Base-by-base conservation (phyloP, 2,888 invertebrate genomes). In the Masnerella sp. region DNA sequence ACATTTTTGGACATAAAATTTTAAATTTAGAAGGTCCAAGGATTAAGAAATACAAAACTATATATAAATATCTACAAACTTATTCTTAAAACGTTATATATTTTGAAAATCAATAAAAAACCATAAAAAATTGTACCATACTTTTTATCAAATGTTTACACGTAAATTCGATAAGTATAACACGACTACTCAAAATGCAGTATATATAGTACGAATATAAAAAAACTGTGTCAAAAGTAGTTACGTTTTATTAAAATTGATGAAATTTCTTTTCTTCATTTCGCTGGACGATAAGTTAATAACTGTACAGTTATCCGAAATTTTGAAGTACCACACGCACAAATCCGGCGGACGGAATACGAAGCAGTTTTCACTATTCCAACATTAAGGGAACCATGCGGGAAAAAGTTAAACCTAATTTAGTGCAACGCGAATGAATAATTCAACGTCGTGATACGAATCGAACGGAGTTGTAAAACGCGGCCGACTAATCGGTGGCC, bases 321-420 rank as follows among this genome's bases (percentile, higher is more conserved):
- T 54, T 42, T 58, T 58, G 11, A 20, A 56, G 14, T 45, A 17
- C 4, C 8, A 43, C 32, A 30, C 49, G 40, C 38, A 32, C n/a
- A 32, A 61, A 38, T 11, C 8, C 15, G 20, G 11, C 9, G 1
- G 14, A 7, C 32, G 8, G 61, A 61, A 61, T 61, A 61, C 40
- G 1, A 61, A 62, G 9, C 17, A 62, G 42, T 22, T 51, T 62
- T 62, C 62, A 51, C 42, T 42, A 25, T 22, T 42, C 36, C 32
- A n/a, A 4, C 12, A 11, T 51, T 25, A 45, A 47, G 25, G 47
- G 9, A 47, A 5, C n/a, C n/a, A 40, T 1, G 1, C 15, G 25
- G 20, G n/a, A 7, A 28, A 2, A 9, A 59, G 9, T 8, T 12
- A 7, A 38, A 34, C n/a, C 36, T 40, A 56, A 56, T 42, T 58